These are phyloP conservation scores for Amphiprion clarkii DNA, from an alignment of 2,797 vertebrate genomes.

Conservation along the genomic window DNA sequence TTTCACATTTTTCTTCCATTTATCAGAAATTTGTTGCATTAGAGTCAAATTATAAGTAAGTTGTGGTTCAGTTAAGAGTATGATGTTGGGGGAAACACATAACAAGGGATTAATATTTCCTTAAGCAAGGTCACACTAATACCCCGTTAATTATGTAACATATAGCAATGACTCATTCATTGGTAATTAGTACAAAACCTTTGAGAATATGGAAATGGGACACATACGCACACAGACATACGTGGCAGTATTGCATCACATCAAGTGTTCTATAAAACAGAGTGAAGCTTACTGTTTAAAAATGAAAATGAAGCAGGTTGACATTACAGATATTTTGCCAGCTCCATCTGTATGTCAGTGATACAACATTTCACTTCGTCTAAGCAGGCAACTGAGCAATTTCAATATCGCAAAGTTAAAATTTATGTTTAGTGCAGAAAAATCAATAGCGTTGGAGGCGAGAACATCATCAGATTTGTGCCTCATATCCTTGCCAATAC, in stretches of 20 bases:
- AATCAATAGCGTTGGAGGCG: neutral
- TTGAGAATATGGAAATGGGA: constrained; percentile 33
- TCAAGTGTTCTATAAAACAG: neutral
- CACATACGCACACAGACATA: neutral
- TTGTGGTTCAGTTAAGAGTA: neutral
- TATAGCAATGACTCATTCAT: constrained; percentile 13
- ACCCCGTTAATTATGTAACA: constrained; percentile 47
- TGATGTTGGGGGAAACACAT: neutral
- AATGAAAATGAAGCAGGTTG: neutral
- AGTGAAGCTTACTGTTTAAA: neutral
- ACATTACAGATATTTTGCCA: no score
- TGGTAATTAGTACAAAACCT: constrained; percentile 37
- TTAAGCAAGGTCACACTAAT: constrained; percentile 15
- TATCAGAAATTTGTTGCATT: neutral
- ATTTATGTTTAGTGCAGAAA: neutral
- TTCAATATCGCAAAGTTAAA: no score
- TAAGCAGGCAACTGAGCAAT: no score
- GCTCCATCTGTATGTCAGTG: no score
- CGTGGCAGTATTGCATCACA: neutral
- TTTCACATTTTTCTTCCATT: neutral
- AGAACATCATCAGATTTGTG: neutral
- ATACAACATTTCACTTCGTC: no score
- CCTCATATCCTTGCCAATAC: neutral
- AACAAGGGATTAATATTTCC: constrained; percentile 18
- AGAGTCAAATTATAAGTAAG: neutral